These are phyloP conservation scores for Pangasius djambal DNA, from an alignment of 2,797 vertebrate species.

Conservation along the genomic window DNA sequence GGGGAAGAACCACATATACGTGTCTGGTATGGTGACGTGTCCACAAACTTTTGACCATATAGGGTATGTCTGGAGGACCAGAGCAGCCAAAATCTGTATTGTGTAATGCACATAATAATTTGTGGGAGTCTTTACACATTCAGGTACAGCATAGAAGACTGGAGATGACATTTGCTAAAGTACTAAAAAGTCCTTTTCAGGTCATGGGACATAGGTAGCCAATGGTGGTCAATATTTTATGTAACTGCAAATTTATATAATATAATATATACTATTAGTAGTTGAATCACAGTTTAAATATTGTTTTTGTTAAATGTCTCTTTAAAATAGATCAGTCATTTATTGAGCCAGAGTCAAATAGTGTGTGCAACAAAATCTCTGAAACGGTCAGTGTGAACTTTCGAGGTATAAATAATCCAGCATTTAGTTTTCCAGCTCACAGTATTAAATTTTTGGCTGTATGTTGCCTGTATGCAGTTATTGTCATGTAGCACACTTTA, in stretches of 20 bases:
- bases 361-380: neutral
- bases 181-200: neutral
- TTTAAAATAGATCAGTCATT: neutral
- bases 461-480: neutral
- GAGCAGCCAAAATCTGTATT: neutral
- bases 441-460: neutral
- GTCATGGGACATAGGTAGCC: neutral
- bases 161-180: neutral
- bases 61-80: neutral
- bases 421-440: neutral
- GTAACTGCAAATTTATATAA: neutral
- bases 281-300: neutral
- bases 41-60: neutral
- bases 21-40: neutral
- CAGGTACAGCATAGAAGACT: neutral
- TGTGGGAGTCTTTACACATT: neutral
- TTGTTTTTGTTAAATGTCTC: neutral
- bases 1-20: neutral
- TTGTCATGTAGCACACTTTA: neutral
- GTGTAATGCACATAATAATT: neutral
- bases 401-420: neutral
- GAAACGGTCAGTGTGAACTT: neutral
- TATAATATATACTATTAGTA: no score
- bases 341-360: neutral
- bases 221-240: neutral